Evolutionary conservation across 2,113 vertebrate genomes (phyloP).

Genomic region (Ophiodon elongatus): DNA sequence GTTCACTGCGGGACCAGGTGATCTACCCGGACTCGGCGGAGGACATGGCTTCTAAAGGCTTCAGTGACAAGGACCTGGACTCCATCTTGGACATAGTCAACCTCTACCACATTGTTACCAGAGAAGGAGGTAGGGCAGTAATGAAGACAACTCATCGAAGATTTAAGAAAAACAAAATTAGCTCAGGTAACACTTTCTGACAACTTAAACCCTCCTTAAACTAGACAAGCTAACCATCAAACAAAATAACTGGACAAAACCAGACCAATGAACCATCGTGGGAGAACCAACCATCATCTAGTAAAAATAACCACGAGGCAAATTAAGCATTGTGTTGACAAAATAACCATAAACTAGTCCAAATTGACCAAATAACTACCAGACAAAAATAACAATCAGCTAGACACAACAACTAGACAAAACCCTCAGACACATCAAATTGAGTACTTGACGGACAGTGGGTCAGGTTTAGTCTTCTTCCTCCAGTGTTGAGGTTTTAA

Average conservation of each 20-base stretch:
- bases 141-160: fast-evolving
- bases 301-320: background rate
- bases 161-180: background rate
- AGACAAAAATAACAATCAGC: background rate
- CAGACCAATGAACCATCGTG: background rate
- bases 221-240: background rate
- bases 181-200: background rate
- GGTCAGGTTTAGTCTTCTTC: background rate
- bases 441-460: background rate
- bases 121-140: conserved; percentile 91
- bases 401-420: background rate
- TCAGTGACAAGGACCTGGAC: conserved; percentile 92
- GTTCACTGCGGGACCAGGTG: conserved; percentile 95
- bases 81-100: conserved; percentile 92
- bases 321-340: background rate
- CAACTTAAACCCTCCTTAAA: background rate
- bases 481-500: background rate
- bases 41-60: conserved; percentile 92
- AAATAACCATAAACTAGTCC: background rate
- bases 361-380: background rate
- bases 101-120: conserved; percentile 95
- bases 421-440: background rate
- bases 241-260: background rate
- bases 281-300: background rate
- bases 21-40: conserved; percentile 96